phyloP scores from a whole-genome alignment of 1,140 invertebrate genomes.

The Pogonomyrmex barbatus region DNA sequence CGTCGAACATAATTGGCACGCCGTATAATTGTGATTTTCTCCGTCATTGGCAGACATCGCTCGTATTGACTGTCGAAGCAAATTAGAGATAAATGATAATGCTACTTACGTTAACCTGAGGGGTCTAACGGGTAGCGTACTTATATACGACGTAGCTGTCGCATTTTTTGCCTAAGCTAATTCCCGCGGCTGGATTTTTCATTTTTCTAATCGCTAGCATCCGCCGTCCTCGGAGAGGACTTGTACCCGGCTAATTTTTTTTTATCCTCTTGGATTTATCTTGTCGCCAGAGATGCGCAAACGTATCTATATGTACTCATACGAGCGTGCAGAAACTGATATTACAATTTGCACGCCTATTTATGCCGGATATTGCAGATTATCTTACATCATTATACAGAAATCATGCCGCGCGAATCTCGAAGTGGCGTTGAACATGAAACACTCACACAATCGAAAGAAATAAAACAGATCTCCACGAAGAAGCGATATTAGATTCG shows the following conservation, averaged over 20 bases:
- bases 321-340: background rate
- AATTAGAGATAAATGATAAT: conserved; percentile 50
- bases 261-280: conserved; percentile 31
- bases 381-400: conserved; percentile 1
- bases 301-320: background rate
- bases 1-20: conserved; percentile 31
- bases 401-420: background rate
- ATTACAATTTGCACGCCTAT: conserved; percentile 7
- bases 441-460: conserved; percentile 4
- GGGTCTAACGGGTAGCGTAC: conserved; percentile 25
- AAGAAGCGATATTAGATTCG: background rate
- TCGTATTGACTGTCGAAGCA: conserved; percentile 21
- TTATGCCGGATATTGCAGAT: background rate
- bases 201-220: background rate
- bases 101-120: conserved; percentile 30
- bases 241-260: background rate
- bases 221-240: background rate
- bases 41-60: conserved; percentile 32
- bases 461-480: conserved; percentile 34
- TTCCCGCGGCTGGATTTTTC: conserved; percentile 11
- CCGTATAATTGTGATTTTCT: conserved; percentile 42
- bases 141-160: conserved; percentile 12
- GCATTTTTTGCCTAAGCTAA: conserved; percentile 25
- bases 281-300: background rate
- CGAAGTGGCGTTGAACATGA: background rate